Evolutionary conservation across 30 jellyfish, hydroid and myxozoan species (phyloP).

Genomic region (Phacellophora camtschatica): DNA sequence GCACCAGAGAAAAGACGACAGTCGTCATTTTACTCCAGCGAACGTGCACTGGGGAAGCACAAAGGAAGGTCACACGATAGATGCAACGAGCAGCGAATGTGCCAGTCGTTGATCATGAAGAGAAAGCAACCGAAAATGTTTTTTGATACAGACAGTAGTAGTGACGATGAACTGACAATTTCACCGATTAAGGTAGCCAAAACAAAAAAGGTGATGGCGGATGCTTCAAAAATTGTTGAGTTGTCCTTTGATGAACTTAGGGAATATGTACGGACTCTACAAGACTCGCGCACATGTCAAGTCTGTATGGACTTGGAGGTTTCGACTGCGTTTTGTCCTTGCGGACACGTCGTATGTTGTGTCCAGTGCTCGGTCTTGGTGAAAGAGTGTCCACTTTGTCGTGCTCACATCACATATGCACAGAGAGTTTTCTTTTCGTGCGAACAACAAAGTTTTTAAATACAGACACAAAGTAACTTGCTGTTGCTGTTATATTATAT

Average conservation of each 20-base stretch:
- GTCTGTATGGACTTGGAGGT: slow-evolving; percentile 97
- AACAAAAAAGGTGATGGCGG: slow-evolving; percentile 31
- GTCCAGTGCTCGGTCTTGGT: slow-evolving; percentile 96
- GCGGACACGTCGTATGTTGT: slow-evolving; percentile 99
- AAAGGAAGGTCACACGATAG: slow-evolving; percentile 2
- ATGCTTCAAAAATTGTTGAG: slow-evolving; percentile 41
- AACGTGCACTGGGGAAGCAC: slow-evolving; percentile 60
- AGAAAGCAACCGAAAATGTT: slow-evolving; percentile 46
- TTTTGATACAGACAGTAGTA: slow-evolving; percentile 37
- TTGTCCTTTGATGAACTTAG: slow-evolving; percentile 78
- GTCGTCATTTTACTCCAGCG: slow-evolving; percentile 89
- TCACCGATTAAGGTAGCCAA: not conserved
- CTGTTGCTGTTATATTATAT: too few species aligned
- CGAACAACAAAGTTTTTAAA: slow-evolving; percentile 30
- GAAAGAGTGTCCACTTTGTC: slow-evolving; percentile 97
- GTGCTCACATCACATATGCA: slow-evolving; percentile 94
- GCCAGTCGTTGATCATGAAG: slow-evolving; percentile 54
- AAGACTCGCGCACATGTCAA: slow-evolving; percentile 90
- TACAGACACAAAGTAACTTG: too few species aligned
- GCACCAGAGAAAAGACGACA: slow-evolving; percentile 88
- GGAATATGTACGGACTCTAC: slow-evolving; percentile 80
- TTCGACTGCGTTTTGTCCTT: slow-evolving; percentile 97
- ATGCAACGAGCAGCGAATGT: slow-evolving; percentile 40
- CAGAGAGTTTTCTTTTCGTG: slow-evolving; percentile 95
- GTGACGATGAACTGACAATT: slow-evolving; percentile 18